Evolutionary conservation across 2,113 vertebrate genomes (phyloP).

Genomic region (Hemibagrus wyckioides): DNA sequence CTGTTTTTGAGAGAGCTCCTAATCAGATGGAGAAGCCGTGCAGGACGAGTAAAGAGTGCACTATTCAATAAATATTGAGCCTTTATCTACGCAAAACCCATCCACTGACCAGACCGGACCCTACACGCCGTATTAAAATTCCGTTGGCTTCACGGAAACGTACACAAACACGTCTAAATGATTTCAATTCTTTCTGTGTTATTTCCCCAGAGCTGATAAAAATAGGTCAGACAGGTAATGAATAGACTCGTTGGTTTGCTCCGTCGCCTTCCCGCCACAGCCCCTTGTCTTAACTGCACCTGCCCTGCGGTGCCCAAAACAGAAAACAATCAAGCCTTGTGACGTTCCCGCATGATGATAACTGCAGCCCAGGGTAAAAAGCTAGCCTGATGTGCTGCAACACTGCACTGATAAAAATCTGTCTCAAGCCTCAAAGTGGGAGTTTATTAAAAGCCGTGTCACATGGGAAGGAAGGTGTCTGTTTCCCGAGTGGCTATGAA

Average conservation of each 20-base stretch:
- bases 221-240: constrained; percentile 34
- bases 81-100: not conserved
- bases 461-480: not conserved
- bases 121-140: not conserved
- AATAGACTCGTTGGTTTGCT: not conserved
- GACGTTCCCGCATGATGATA: not conserved
- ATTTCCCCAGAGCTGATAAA: too few relatives aligned
- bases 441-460: not conserved
- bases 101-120: not conserved
- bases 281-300: constrained; percentile 24
- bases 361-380: not conserved
- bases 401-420: constrained; percentile 19
- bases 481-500: constrained; percentile 15
- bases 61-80: not conserved
- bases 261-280: constrained; percentile 19
- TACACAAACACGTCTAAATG: too few relatives aligned
- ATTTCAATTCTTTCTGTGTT: too few relatives aligned
- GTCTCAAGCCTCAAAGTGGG: constrained; percentile 26
- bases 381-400: constrained; percentile 6
- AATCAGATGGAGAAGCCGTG: not conserved
- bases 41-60: not conserved
- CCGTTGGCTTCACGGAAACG: not conserved
- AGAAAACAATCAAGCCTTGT: constrained; percentile 17
- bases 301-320: not conserved
- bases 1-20: not conserved